phyloP scores from a whole-genome alignment of 1,140 invertebrate genomes.

The Aphelinus certus region DNA sequence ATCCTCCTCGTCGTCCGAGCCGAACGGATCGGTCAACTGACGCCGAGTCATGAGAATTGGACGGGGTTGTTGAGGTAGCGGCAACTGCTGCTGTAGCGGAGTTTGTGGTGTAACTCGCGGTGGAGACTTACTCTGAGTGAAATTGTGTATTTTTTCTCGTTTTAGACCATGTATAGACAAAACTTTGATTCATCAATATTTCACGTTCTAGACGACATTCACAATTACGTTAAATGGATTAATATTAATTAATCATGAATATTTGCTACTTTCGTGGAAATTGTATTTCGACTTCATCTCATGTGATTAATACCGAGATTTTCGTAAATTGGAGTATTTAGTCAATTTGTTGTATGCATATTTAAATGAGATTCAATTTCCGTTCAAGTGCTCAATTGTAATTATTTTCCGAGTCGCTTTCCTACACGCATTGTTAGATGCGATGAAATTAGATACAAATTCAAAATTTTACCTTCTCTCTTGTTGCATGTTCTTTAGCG shows the following conservation, averaged over 20 bases:
- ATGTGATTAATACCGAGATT: too few relatives aligned
- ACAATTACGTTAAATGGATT: too few relatives aligned
- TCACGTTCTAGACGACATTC: too few relatives aligned
- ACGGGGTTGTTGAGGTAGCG: constrained; percentile 48
- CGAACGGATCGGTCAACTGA: constrained; percentile 89
- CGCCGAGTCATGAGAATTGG: constrained; percentile 83
- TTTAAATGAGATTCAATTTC: too few relatives aligned
- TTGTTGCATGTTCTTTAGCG: constrained; percentile 40
- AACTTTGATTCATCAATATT: too few relatives aligned
- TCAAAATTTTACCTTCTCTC: constrained; percentile 59
- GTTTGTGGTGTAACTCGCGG: constrained; percentile 55
- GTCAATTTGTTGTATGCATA: too few relatives aligned
- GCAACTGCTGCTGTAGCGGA: constrained; percentile 21
- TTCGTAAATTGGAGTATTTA: too few relatives aligned
- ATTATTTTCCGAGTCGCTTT: too few relatives aligned
- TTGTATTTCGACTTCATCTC: too few relatives aligned
- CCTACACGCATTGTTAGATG: neutral
- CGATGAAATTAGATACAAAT: neutral
- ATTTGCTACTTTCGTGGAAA: too few relatives aligned
- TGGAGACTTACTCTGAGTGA: constrained; percentile 63
- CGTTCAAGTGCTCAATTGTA: neutral
- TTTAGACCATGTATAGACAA: too few relatives aligned
- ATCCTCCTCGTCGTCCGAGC: constrained; percentile 89
- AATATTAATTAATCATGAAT: too few relatives aligned
- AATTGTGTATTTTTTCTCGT: constrained; percentile 19